Evolutionary conservation across 2,888 invertebrate species (phyloP).

Genomic region (Apodemia duryi): DNA sequence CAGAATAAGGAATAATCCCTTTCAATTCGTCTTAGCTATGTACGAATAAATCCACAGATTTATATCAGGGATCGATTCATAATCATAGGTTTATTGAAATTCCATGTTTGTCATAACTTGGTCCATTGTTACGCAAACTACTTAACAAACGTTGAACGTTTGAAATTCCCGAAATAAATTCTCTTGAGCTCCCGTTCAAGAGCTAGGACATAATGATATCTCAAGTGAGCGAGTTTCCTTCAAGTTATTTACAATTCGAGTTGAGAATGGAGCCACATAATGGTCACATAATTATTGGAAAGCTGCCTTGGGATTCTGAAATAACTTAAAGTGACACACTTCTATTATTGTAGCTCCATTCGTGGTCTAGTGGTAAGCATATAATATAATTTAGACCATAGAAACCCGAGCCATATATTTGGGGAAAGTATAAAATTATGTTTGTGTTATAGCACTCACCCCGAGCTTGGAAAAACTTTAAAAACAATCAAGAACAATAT

Average conservation of each 20-base stretch:
- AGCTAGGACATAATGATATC: constrained; percentile 5
- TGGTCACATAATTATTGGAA: constrained; percentile 4
- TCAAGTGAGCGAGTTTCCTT: constrained; percentile 1
- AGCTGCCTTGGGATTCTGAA: background rate
- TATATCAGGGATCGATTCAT: background rate
- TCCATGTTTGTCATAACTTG: constrained; percentile 2
- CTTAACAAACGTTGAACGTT: constrained; percentile 8
- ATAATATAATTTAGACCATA: background rate
- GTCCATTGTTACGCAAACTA: background rate
- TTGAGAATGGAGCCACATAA: background rate
- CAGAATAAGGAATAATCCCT: too few relatives aligned
- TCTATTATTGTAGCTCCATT: background rate
- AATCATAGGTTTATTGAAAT: constrained; percentile 2
- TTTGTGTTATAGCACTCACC: too few relatives aligned
- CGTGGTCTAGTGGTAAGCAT: background rate
- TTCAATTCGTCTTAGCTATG: too few relatives aligned
- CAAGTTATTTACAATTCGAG: constrained; percentile 2
- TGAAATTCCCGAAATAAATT: constrained; percentile 9
- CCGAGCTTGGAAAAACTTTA: too few relatives aligned
- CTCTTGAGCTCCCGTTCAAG: background rate
- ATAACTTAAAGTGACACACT: background rate
- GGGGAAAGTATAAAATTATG: too few relatives aligned
- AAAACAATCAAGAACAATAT: too few relatives aligned
- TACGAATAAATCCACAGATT: background rate
- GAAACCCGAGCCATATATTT: too few relatives aligned